Percentiles rank a stretch among this genome's conserved stretches.
Conservation (phyloP, 2,113 vertebrate genomes). For the Castor canadensis region DNA sequence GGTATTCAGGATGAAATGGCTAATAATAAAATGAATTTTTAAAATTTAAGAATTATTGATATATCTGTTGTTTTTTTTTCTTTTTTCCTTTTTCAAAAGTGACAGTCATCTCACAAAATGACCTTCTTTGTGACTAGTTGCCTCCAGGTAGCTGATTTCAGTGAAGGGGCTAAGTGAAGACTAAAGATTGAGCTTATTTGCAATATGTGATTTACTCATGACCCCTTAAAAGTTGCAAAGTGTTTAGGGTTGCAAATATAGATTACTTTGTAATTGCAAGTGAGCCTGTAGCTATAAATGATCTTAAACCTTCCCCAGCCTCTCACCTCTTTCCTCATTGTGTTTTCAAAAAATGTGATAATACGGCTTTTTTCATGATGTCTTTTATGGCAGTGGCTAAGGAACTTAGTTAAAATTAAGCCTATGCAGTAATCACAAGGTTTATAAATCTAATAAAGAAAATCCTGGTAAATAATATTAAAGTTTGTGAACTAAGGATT, state of each 20-base stretch:
- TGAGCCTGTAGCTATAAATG: neutral
- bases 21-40: too few relatives aligned
- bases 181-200: neutral
- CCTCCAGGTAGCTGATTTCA: neutral
- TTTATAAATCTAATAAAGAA: conserved; percentile 31
- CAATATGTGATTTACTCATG: conserved; percentile 11
- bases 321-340: neutral
- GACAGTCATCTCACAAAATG: neutral
- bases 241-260: neutral
- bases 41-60: neutral
- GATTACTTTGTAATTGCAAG: neutral
- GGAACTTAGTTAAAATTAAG: conserved; percentile 40
- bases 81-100: neutral
- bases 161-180: neutral
- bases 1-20: neutral
- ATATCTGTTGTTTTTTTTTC: neutral
- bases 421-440: neutral
- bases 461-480: neutral
- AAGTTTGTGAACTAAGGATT: conserved; percentile 26
- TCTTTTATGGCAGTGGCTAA: neutral
- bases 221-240: neutral
- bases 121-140: neutral
- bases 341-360: neutral
- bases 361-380: neutral
- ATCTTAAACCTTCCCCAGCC: neutral